Conservation (phyloP, 1,140 invertebrate species). For the Argopecten irradians region DNA sequence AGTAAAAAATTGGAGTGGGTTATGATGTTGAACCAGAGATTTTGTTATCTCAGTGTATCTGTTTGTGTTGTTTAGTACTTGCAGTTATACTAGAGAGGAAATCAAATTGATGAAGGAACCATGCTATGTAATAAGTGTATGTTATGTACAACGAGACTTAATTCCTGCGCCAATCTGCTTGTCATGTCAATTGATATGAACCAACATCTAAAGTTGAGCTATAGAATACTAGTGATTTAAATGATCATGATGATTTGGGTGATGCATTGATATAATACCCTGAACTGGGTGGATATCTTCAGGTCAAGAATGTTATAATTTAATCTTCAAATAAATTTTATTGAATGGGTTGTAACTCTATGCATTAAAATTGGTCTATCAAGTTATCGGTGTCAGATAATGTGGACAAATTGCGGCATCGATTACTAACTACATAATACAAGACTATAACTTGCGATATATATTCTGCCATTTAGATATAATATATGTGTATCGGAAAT, state of each 20-base stretch:
- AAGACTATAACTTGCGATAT: background rate
- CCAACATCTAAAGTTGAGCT: background rate
- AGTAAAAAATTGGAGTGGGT: no score
- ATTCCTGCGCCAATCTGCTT: background rate
- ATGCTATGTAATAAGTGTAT: no score
- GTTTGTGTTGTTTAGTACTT: no score
- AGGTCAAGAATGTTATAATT: background rate
- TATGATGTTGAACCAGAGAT: no score
- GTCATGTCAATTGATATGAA: background rate
- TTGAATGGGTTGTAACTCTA: background rate
- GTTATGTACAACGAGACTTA: background rate
- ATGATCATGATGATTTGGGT: background rate
- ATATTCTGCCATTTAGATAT: background rate
- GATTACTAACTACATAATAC: background rate
- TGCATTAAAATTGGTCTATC: background rate
- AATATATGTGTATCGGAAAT: background rate
- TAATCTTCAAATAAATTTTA: background rate
- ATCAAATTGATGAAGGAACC: no score
- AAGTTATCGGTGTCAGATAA: background rate
- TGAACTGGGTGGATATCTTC: background rate
- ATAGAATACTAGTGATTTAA: background rate
- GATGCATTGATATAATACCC: background rate
- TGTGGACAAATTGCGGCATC: background rate
- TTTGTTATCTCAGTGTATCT: no score
- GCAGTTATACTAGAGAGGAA: no score